These are phyloP conservation scores for Scomber japonicus DNA, from an alignment of 2,113 vertebrate species.

Conservation along the genomic window DNA sequence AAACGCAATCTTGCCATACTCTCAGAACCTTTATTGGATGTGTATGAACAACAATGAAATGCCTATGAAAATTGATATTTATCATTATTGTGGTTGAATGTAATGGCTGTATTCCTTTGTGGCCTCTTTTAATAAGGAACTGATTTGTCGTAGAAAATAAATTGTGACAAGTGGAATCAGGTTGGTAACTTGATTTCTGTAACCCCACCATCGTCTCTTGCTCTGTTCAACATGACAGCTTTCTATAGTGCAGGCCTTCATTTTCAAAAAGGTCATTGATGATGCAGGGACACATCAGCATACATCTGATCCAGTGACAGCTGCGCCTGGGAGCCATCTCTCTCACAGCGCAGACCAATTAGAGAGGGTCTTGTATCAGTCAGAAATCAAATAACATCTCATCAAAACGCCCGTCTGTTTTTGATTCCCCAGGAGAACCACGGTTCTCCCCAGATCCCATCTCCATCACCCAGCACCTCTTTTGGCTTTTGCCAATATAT, in stretches of 20 bases:
- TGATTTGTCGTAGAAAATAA: conserved; percentile 41
- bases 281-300: conserved; percentile 67
- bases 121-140: conserved; percentile 43
- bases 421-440: conserved; percentile 54
- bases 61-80: background rate
- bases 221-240: conserved; percentile 67
- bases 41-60: conserved; percentile 5
- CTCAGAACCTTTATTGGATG: background rate
- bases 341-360: conserved; percentile 74
- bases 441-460: conserved; percentile 42
- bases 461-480: conserved; percentile 38
- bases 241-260: conserved; percentile 54
- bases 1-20: background rate
- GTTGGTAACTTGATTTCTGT: conserved; percentile 47
- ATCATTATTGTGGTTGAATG: conserved; percentile 5
- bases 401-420: conserved; percentile 74
- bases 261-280: conserved; percentile 79
- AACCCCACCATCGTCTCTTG: conserved; percentile 29
- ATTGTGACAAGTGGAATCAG: conserved; percentile 52
- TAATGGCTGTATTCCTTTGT: conserved; percentile 26
- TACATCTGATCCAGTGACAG: conserved; percentile 74
- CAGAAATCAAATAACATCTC: conserved; percentile 82
- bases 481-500: conserved; percentile 12
- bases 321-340: conserved; percentile 74
- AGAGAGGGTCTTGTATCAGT: conserved; percentile 77